Evolutionary conservation across 2,797 vertebrate species (phyloP).

Genomic region (Merluccius polli): DNA sequence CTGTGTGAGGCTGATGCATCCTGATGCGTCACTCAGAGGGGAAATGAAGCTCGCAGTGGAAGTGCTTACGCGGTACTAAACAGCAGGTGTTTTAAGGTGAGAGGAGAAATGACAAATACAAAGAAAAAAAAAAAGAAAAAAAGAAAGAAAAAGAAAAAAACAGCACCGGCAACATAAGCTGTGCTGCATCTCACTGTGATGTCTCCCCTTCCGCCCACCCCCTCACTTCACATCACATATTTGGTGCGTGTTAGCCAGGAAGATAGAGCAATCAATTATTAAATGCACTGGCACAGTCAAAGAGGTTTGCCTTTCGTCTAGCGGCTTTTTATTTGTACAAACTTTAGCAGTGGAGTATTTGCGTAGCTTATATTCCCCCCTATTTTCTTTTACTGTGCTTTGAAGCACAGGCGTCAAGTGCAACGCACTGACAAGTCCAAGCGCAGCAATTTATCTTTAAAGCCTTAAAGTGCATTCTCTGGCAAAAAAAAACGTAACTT

Average conservation of each 20-base stretch:
- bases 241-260: conserved; percentile 22
- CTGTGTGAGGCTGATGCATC: conserved; percentile 40
- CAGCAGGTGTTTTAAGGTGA: not conserved
- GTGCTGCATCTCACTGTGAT: not conserved
- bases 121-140: not conserved
- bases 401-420: conserved; percentile 30
- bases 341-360: conserved; percentile 13
- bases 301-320: conserved; percentile 34
- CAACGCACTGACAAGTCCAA: conserved; percentile 38
- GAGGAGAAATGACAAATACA: not conserved
- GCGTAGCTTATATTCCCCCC: conserved; percentile 10
- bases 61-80: not conserved
- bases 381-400: conserved; percentile 14
- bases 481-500: conserved; percentile 26
- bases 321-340: conserved; percentile 14
- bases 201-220: too few species aligned
- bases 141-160: not conserved
- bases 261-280: conserved; percentile 55
- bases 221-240: conserved; percentile 28
- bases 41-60: conserved; percentile 9
- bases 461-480: conserved; percentile 10
- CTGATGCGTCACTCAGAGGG: conserved; percentile 36
- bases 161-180: not conserved
- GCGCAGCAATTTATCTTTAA: conserved; percentile 35
- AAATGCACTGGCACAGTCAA: conserved; percentile 31